Base-by-base conservation (phyloP, 2,113 vertebrate species). In the Periophthalmodon schlosseri region DNA sequence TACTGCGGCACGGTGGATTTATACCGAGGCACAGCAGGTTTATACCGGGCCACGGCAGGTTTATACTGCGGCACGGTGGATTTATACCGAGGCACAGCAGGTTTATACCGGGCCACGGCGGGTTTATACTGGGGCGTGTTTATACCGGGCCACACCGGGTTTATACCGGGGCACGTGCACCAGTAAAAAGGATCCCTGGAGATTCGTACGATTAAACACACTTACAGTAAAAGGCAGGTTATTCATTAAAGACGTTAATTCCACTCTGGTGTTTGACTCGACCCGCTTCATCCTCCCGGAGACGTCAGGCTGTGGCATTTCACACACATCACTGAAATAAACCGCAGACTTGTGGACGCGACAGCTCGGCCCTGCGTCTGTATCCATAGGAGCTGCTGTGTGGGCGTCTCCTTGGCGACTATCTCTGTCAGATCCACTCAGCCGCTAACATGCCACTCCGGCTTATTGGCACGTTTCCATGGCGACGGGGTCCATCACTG, bases 391-490 rank as follows among this genome's bases (percentile, higher is more conserved):
- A 58, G 76, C 65, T 80, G 23, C 75, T 34, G n/a, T 69, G 70
- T 39, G 75, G 70, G 54, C 8, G 82, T 90, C 60, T 83, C 87
- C 84, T 50, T 75, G 64, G 86, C 79, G 72, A 89, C 84, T 87
- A 90, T 90, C 89, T 72, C 44, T 77, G 76, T 33, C 57, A 76
- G 75, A 88, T 83, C 87, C 80, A 60, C 73, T 72, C 81, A 74
- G 39, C 8, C 70, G 73, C 73, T 47, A 34, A 16, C 49, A 11
- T 24, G 7, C 39, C 67, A 16, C 75, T 68, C 28, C 58, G 72
- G 83, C 81, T 84, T 86, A 76, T 82, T 81, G 82, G 69, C 71
- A 65, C 67, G 89, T 92, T 86, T 73, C 89, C 83, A 92, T 89
- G 89, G 80, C 67, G 88, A 70, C 83, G 2, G 44, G 69, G 73